Evolutionary conservation across 2,113 vertebrate species (phyloP).

Genomic region (Epinephelus moara): DNA sequence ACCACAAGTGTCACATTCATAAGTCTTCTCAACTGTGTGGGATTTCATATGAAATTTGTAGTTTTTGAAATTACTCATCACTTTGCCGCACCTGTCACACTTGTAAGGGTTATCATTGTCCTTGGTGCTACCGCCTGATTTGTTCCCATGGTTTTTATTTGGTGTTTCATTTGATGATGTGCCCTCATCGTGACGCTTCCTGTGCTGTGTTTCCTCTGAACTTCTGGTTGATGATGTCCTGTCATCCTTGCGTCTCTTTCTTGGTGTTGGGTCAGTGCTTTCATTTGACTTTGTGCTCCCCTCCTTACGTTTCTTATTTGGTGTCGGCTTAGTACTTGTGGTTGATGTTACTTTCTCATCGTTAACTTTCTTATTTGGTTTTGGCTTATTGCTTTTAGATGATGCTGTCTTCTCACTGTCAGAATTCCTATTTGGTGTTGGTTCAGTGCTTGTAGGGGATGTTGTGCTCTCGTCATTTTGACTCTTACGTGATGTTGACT

Average conservation of each 20-base stretch:
- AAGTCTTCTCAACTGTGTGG: slow-evolving; percentile 64
- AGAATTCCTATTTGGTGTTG: neutral
- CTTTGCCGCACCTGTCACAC: slow-evolving; percentile 64
- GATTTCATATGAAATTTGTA: slow-evolving; percentile 71
- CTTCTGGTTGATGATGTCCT: neutral
- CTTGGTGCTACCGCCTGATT: neutral
- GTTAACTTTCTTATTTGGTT: neutral
- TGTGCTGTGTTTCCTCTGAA: neutral
- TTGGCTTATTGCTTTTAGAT: neutral
- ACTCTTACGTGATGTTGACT: neutral
- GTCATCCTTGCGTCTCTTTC: neutral
- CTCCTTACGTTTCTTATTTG: neutral
- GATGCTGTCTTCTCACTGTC: neutral
- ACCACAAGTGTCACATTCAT: slow-evolving; percentile 61
- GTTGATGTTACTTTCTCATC: neutral
- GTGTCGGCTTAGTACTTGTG: neutral
- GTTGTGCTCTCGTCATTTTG: neutral
- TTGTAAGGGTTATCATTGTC: slow-evolving; percentile 48
- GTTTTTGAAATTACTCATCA: slow-evolving; percentile 64
- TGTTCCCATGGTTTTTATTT: neutral
- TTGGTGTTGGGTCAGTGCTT: neutral
- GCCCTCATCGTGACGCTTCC: neutral
- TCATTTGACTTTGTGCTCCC: neutral
- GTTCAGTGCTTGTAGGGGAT: neutral
- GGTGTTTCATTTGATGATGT: neutral